These are phyloP conservation scores for Ptilodon capucinus DNA, from an alignment of 2,888 invertebrate genomes.

Conservation along the genomic window DNA sequence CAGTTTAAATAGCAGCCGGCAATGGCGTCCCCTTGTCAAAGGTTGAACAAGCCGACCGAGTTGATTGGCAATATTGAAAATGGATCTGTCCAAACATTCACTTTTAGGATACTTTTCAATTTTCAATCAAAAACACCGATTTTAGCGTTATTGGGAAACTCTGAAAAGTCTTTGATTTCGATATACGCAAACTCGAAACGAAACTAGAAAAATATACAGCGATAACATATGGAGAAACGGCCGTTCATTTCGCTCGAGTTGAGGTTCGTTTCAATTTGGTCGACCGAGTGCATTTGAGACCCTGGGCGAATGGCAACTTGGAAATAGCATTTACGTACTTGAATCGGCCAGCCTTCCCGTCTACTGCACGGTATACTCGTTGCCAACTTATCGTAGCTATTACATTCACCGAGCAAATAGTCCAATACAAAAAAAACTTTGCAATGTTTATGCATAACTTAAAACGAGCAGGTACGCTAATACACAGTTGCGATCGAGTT, in stretches of 20 bases:
- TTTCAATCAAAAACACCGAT: conserved; percentile 50
- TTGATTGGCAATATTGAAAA: conserved; percentile 70
- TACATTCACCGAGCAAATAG: conserved; percentile 40
- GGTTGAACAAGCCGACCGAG: conserved; percentile 48
- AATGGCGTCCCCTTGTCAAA: conserved; percentile 53
- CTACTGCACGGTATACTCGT: conserved; percentile 58
- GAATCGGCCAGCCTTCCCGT: conserved; percentile 48
- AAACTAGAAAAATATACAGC: conserved; percentile 32
- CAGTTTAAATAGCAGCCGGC: conserved; percentile 55
- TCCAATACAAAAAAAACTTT: conserved; percentile 22
- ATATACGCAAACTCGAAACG: conserved; percentile 30
- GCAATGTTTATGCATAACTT: conserved; percentile 16
- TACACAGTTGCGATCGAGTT: conserved; percentile 10
- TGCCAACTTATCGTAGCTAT: conserved; percentile 43
- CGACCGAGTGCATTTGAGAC: conserved; percentile 57
- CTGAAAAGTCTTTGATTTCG: conserved; percentile 40
- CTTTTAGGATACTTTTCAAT: conserved; percentile 53
- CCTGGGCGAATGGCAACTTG: conserved; percentile 61
- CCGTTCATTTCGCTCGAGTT: conserved; percentile 63
- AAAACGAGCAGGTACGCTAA: conserved; percentile 9
- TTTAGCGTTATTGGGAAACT: conserved; percentile 49
- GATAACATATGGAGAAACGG: conserved; percentile 47
- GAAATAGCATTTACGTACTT: conserved; percentile 70
- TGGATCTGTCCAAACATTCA: conserved; percentile 61
- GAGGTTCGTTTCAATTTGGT: conserved; percentile 71